Percentiles rank a stretch among this genome's conserved stretches.
These are phyloP conservation scores for Lordiphosa clarofinis DNA, from an alignment of 1,140 invertebrate species.

Conservation along the genomic window DNA sequence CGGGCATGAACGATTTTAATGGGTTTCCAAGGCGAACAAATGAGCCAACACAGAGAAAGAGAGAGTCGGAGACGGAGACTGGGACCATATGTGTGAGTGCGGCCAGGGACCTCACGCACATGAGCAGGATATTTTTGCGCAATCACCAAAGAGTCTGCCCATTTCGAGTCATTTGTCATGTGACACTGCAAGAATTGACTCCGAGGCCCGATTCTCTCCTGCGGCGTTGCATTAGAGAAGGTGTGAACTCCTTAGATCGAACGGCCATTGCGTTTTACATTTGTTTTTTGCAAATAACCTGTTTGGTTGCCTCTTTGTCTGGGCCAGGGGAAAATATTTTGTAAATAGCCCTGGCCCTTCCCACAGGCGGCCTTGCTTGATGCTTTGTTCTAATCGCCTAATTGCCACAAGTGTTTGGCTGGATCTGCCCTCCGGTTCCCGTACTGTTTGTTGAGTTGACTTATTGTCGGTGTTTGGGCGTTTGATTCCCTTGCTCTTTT, in stretches of 20 bases:
- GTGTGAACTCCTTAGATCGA: slow-evolving; percentile 47
- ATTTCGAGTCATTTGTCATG: slow-evolving; percentile 63
- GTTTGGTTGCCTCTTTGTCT: slow-evolving; percentile 67
- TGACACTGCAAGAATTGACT: slow-evolving; percentile 57
- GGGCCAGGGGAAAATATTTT: slow-evolving; percentile 54
- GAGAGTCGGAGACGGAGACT: no score
- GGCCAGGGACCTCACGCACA: slow-evolving; percentile 55
- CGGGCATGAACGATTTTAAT: slow-evolving; percentile 78
- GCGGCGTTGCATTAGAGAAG: slow-evolving; percentile 45
- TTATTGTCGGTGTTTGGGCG: slow-evolving; percentile 65
- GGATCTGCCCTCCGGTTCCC: slow-evolving; percentile 2
- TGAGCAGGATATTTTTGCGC: slow-evolving; percentile 68
- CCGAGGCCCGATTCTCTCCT: slow-evolving; percentile 5
- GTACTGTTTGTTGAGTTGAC: slow-evolving; percentile 26
- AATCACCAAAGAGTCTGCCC: slow-evolving; percentile 49
- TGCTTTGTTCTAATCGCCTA: slow-evolving; percentile 58
- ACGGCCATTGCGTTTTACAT: slow-evolving; percentile 20
- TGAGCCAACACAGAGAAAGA: slow-evolving; percentile 49
- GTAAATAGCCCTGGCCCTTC: slow-evolving; percentile 57
- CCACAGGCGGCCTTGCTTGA: slow-evolving; percentile 56
- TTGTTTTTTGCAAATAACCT: slow-evolving; percentile 66
- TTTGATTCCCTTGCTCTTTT: slow-evolving; percentile 45
- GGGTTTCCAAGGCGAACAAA: slow-evolving; percentile 67
- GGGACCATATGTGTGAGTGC: slow-evolving; percentile 43
- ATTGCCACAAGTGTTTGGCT: slow-evolving; percentile 73